These are phyloP conservation scores for Tetramorium bicarinatum DNA, from an alignment of 2,888 invertebrate genomes.

Conservation along the genomic window DNA sequence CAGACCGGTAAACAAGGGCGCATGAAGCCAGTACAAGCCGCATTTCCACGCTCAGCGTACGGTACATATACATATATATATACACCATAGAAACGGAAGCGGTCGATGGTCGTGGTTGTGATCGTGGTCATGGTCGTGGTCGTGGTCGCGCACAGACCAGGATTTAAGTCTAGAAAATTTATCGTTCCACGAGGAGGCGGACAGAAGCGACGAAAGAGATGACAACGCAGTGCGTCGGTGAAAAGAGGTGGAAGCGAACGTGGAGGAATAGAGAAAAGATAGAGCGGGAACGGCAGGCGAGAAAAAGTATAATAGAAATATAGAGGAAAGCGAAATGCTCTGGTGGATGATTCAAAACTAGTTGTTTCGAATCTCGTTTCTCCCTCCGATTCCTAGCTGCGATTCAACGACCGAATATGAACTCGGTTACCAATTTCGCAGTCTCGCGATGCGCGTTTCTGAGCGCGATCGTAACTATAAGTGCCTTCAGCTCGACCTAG, in stretches of 20 bases:
- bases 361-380: constrained; percentile 63
- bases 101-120: constrained; percentile 59
- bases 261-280: constrained; percentile 15
- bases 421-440: constrained; percentile 43
- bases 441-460: not conserved
- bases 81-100: constrained; percentile 56
- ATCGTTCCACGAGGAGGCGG: constrained; percentile 78
- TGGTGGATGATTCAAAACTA: constrained; percentile 69
- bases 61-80: constrained; percentile 39
- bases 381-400: constrained; percentile 65
- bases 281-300: not conserved
- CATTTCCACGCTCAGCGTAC: constrained; percentile 55
- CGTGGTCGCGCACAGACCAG: constrained; percentile 69
- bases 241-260: constrained; percentile 11
- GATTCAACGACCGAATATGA: constrained; percentile 72
- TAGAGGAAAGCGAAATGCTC: constrained; percentile 57
- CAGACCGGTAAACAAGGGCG: constrained; percentile 78
- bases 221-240: constrained; percentile 50
- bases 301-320: constrained; percentile 38
- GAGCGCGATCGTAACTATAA: not conserved
- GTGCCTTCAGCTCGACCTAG: not conserved
- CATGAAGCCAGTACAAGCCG: constrained; percentile 73
- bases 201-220: constrained; percentile 75
- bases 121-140: constrained; percentile 51
- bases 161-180: constrained; percentile 82